phyloP scores from a whole-genome alignment of 2,888 invertebrate genomes.

The Gnatocerus cornutus region DNA sequence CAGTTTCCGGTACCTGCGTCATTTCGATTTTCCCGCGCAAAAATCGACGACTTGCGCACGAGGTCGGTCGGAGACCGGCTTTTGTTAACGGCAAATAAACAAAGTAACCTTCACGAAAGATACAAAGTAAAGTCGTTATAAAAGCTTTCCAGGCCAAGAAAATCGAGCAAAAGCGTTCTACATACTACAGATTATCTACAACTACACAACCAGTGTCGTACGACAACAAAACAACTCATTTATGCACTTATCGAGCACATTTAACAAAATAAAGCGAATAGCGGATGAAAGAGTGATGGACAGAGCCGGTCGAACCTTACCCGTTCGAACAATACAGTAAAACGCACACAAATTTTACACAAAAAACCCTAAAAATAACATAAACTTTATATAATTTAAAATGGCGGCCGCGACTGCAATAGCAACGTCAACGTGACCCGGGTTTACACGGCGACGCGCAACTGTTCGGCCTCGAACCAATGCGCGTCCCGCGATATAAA shows the following conservation, averaged over 20 bases:
- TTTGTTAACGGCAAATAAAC: slow-evolving; percentile 42
- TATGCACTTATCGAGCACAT: slow-evolving; percentile 19
- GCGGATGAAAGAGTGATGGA: slow-evolving; percentile 1
- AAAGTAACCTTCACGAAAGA: slow-evolving; percentile 15
- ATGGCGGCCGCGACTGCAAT: slow-evolving; percentile 55
- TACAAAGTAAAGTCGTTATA: slow-evolving; percentile 13
- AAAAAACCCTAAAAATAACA: slow-evolving; percentile 61
- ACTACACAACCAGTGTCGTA: slow-evolving; percentile 35
- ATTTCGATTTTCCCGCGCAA: slow-evolving; percentile 47
- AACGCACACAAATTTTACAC: slow-evolving; percentile 59
- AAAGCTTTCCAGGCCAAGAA: background rate
- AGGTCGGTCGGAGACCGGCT: slow-evolving; percentile 36
- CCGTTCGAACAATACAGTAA: slow-evolving; percentile 30
- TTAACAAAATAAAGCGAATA: slow-evolving; percentile 7
- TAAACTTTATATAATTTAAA: slow-evolving; percentile 59
- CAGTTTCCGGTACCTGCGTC: slow-evolving; percentile 16
- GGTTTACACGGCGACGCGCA: slow-evolving; percentile 88
- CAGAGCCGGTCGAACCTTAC: slow-evolving; percentile 15
- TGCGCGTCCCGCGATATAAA: slow-evolving; percentile 53
- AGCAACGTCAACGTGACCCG: slow-evolving; percentile 74
- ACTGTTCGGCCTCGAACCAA: slow-evolving; percentile 71
- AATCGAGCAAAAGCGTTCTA: slow-evolving; percentile 23
- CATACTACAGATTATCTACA: slow-evolving; percentile 18
- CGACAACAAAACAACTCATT: slow-evolving; percentile 39
- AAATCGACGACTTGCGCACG: slow-evolving; percentile 38